A percentile compares a stretch with the other conserved stretches of the same genome.
Evolutionary conservation across 2,113 vertebrate species (phyloP).

Genomic region (Caloenas nicobarica): DNA sequence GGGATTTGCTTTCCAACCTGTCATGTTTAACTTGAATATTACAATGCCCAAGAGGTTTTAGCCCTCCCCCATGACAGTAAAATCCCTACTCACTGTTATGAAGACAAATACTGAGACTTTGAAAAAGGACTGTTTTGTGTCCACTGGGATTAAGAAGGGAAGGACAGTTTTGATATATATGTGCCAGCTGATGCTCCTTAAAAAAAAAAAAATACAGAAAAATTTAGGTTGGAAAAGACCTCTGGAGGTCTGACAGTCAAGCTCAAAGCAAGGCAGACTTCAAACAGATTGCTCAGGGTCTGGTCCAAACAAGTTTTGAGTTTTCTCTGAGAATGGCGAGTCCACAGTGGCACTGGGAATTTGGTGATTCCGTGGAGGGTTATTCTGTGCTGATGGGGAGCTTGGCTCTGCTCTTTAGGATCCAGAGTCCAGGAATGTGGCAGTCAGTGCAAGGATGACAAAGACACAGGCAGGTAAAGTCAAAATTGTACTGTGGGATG

Average conservation of each 20-base stretch:
- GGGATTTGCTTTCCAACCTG: background rate
- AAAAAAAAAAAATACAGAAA: background rate
- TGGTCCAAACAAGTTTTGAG: background rate
- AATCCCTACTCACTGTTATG: background rate
- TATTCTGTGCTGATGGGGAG: background rate
- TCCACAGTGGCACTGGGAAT: background rate
- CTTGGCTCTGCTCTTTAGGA: background rate
- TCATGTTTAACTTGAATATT: background rate
- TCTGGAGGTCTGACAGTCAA: background rate
- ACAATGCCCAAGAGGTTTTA: background rate
- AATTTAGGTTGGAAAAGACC: background rate
- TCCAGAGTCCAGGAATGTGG: background rate
- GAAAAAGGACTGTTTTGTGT: background rate
- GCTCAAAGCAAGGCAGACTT: background rate
- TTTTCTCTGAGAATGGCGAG: background rate
- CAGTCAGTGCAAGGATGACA: background rate
- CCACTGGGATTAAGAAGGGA: background rate
- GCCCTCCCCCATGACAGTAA: background rate
- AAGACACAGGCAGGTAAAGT: background rate
- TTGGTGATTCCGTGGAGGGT: background rate
- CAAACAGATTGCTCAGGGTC: background rate
- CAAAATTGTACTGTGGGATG: background rate
- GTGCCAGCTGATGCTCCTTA: background rate
- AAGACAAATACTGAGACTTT: background rate
- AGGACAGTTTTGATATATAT: background rate